A percentile compares a stretch with the other conserved stretches of the same genome.
Conservation (phyloP, 2,797 vertebrate species). For the Carcharodon carcharias region DNA sequence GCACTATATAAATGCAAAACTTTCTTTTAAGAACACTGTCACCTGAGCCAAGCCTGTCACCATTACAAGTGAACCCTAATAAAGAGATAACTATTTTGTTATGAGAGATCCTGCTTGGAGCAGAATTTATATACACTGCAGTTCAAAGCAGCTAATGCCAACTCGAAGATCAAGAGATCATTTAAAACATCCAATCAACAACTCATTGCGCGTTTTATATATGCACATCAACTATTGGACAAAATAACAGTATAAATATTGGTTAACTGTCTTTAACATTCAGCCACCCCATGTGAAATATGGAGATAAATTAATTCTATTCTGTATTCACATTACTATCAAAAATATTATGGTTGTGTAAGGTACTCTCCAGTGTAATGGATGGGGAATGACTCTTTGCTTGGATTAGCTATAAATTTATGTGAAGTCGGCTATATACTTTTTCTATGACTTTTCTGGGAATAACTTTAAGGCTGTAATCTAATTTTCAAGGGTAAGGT, state of each 20-base stretch:
- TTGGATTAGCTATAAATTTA: background rate
- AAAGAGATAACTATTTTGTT: background rate
- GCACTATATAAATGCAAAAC: too few species aligned
- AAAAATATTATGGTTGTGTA: background rate
- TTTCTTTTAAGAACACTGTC: background rate
- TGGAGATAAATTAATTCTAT: background rate
- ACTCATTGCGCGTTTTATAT: background rate
- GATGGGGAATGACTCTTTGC: background rate
- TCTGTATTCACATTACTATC: background rate
- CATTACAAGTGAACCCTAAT: background rate
- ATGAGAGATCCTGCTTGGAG: background rate
- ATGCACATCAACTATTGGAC: background rate
- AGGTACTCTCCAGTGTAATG: background rate
- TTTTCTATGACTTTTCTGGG: background rate
- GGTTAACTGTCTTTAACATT: background rate
- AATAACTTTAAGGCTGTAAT: background rate
- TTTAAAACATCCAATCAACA: background rate
- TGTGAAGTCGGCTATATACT: background rate
- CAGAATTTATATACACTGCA: background rate
- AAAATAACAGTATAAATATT: background rate
- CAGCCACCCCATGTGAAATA: background rate
- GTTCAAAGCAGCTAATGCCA: background rate
- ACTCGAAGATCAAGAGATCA: background rate
- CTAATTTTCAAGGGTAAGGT: constrained; percentile 6
- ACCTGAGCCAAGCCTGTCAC: background rate